phyloP scores from a whole-genome alignment of 1,140 invertebrate genomes.

The Drosophila murphyi region DNA sequence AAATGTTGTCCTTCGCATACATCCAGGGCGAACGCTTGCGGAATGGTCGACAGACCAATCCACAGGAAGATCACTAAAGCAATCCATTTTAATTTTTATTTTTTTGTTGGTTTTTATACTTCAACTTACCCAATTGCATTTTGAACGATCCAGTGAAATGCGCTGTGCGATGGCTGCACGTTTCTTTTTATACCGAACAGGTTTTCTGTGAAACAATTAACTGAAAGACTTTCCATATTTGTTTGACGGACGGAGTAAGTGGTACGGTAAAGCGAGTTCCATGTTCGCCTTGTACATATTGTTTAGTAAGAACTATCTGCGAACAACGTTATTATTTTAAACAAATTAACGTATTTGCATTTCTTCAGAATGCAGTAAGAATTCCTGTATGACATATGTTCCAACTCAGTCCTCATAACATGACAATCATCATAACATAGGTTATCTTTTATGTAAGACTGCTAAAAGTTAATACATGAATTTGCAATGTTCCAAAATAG shows the following conservation, averaged over 20 bases:
- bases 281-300: not conserved
- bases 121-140: conserved; percentile 65
- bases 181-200: conserved; percentile 49
- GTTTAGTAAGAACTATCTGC: conserved; percentile 24
- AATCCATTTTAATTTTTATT: not conserved
- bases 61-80: conserved; percentile 57
- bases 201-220: conserved; percentile 24
- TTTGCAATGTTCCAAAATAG: no score
- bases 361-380: not conserved
- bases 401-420: not conserved
- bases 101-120: not conserved
- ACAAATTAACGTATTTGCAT: conserved; percentile 20
- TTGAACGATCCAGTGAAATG: conserved; percentile 50
- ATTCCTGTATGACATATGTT: conserved; percentile 25
- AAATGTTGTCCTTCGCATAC: conserved; percentile 52
- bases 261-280: not conserved
- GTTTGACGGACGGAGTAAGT: not conserved
- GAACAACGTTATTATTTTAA: conserved; percentile 25
- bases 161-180: not conserved
- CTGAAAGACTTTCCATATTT: conserved; percentile 40
- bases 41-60: conserved; percentile 56
- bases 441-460: not conserved
- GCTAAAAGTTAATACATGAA: no score
- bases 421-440: not conserved
- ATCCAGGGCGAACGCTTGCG: conserved; percentile 55